Evolutionary conservation across 2,797 vertebrate species (phyloP).

Genomic region (Coluber constrictor): DNA sequence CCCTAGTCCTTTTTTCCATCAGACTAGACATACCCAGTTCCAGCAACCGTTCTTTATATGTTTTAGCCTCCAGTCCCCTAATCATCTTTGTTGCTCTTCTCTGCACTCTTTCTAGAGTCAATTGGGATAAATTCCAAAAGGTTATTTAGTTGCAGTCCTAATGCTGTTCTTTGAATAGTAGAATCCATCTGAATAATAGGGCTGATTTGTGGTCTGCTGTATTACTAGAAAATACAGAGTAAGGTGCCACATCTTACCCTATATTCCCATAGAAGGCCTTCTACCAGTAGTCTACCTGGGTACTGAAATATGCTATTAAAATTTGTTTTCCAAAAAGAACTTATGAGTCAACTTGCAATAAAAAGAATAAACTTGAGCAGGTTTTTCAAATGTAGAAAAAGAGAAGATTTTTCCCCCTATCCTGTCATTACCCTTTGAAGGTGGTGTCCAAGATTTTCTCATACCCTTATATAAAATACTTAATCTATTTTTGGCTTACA

Average conservation of each 20-base stretch:
- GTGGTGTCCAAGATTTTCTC: conserved; percentile 59
- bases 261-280: not conserved
- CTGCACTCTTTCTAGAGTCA: not conserved
- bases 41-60: too few relatives aligned
- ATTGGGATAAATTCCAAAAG: not conserved
- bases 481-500: conserved; percentile 54
- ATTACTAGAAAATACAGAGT: not conserved
- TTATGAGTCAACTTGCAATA: conserved; percentile 30
- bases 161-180: not conserved
- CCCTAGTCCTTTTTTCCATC: too few relatives aligned
- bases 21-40: too few relatives aligned
- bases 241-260: not conserved
- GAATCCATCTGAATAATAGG: not conserved
- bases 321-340: conserved; percentile 43
- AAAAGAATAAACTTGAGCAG: conserved; percentile 45
- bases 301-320: conserved; percentile 15
- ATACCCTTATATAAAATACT: conserved; percentile 54
- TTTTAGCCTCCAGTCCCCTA: too few relatives aligned
- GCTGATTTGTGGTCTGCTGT: not conserved
- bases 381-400: not conserved
- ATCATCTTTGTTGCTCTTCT: too few relatives aligned
- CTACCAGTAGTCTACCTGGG: conserved; percentile 1
- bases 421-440: conserved; percentile 41
- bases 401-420: conserved; percentile 14
- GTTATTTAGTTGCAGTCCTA: not conserved